Evolutionary conservation across 2,797 vertebrate genomes (phyloP).

Genomic region (Okamejei kenojei): DNA sequence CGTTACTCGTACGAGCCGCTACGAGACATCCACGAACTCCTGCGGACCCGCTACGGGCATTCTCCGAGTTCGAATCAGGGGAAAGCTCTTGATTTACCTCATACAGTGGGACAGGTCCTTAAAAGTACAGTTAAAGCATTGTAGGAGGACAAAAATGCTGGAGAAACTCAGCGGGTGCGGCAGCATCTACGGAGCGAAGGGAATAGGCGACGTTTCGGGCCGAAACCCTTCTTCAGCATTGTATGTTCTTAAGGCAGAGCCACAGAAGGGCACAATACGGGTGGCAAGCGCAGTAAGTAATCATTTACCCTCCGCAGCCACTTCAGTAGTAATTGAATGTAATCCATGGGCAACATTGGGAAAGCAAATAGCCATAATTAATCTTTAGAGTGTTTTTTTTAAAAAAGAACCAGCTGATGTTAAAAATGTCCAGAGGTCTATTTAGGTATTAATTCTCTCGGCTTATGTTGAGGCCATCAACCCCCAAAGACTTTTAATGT

Average conservation of each 20-base stretch:
- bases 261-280: neutral
- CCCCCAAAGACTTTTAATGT: conserved; percentile 1
- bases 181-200: too few relatives aligned
- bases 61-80: too few relatives aligned
- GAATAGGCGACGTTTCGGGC: too few relatives aligned
- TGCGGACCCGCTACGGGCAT: too few relatives aligned
- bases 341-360: neutral
- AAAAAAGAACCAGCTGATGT: neutral
- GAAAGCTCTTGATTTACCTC: too few relatives aligned
- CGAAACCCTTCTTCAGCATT: neutral
- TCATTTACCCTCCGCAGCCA: neutral
- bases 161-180: too few relatives aligned
- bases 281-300: neutral
- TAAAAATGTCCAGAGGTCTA: neutral
- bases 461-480: neutral
- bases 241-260: neutral
- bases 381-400: conserved; percentile 22
- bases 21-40: too few relatives aligned
- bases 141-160: too few relatives aligned
- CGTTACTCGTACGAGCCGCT: too few relatives aligned
- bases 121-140: too few relatives aligned
- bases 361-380: conserved; percentile 14
- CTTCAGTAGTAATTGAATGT: conserved; percentile 16
- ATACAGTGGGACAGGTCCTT: too few relatives aligned
- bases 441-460: conserved; percentile 11